Percentiles rank a stretch among this genome's conserved stretches.
These are phyloP conservation scores for Nymphicus hollandicus DNA, from an alignment of 2,113 vertebrate genomes.

Conservation along the genomic window DNA sequence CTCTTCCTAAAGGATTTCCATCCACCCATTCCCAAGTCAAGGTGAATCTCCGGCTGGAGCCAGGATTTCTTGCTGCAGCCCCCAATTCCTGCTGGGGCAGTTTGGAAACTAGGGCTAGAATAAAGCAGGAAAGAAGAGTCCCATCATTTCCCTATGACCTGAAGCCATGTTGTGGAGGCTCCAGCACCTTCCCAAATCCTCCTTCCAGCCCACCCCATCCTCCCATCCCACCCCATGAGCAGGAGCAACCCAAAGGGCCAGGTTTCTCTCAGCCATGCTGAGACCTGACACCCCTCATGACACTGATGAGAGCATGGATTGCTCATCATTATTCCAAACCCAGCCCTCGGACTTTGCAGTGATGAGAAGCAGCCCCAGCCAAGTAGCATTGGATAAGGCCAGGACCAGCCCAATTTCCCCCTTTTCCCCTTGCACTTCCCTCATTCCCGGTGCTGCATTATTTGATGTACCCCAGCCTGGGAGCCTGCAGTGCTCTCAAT, in stretches of 20 bases:
- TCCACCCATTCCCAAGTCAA: accelerated
- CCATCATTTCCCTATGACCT: neutral
- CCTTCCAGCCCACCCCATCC: neutral
- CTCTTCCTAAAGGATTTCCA: accelerated
- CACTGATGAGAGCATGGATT: accelerated
- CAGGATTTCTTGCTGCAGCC: neutral
- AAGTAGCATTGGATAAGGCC: accelerated
- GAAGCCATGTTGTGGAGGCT: accelerated
- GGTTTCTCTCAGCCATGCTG: neutral
- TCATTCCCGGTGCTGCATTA: accelerated
- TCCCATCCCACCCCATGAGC: too few relatives aligned
- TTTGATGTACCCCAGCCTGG: accelerated
- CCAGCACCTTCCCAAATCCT: neutral
- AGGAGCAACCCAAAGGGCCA: neutral
- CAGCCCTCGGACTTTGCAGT: neutral
- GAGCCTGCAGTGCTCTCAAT: neutral
- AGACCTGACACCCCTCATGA: accelerated
- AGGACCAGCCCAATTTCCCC: neutral
- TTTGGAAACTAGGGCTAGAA: neutral
- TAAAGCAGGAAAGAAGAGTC: neutral
- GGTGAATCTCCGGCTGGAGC: accelerated
- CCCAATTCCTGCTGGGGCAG: neutral
- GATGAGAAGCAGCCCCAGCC: neutral
- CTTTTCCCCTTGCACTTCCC: accelerated
- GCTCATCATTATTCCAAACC: neutral